phyloP scores from a whole-genome alignment of 2,113 vertebrate species.

The Rhadina sibilatrix region DNA sequence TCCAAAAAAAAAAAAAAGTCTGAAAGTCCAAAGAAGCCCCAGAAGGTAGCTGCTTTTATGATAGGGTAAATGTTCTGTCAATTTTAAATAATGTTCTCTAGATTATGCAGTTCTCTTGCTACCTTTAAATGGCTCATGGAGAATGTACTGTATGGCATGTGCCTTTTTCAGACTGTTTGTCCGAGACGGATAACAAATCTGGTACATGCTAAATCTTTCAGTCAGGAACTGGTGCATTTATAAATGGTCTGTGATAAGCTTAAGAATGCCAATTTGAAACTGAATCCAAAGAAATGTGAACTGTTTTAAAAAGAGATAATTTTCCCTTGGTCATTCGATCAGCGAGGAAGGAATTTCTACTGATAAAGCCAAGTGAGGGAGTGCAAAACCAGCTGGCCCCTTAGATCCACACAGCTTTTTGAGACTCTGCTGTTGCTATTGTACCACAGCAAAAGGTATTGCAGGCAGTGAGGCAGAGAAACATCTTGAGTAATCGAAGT shows the following conservation, averaged over 20 bases:
- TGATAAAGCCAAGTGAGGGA: conserved; percentile 61
- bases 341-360: conserved; percentile 60
- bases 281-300: conserved; percentile 65
- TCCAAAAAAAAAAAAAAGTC: background rate
- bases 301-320: conserved; percentile 70
- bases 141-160: conserved; percentile 43
- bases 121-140: conserved; percentile 39
- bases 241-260: conserved; percentile 64
- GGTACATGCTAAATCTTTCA: conserved; percentile 59
- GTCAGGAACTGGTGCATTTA: conserved; percentile 57
- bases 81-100: conserved; percentile 38
- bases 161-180: conserved; percentile 55
- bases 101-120: conserved; percentile 13
- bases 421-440: background rate
- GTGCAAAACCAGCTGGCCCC: conserved; percentile 38
- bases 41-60: background rate
- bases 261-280: conserved; percentile 62
- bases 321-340: conserved; percentile 55
- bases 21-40: background rate
- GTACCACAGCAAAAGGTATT: background rate
- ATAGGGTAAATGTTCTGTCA: conserved; percentile 8
- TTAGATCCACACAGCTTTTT: conserved; percentile 14
- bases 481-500: background rate
- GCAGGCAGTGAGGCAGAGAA: background rate
- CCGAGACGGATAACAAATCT: conserved; percentile 56